Evolutionary conservation across 2,888 invertebrate genomes (phyloP), one percentile per base, ranked within the genome.

Genomic region (Branchellion lobata): DNA sequence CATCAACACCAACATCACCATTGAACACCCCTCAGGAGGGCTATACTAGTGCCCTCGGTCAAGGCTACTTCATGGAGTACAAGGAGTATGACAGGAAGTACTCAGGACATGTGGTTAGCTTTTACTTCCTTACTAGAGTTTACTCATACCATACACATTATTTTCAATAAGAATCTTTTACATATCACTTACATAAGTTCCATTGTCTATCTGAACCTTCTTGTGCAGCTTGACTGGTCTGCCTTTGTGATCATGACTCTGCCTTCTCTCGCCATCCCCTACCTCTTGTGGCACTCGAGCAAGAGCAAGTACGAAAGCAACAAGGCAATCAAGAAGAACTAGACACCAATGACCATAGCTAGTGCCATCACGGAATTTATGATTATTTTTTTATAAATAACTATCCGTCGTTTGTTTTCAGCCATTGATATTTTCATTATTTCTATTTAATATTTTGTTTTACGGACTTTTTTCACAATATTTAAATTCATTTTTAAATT

Each of bases 241-340:
- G 94, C 96, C 34, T 99, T 99, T 86, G 95, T 95, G 51, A 92
- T 98, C 79, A 96, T 99, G 95, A 94, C 96, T 34, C 90, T 96
- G 82, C 96, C 97, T 3, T 95, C 96, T 1, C 90, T 98, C 71
- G 93, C 93, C 68, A 95, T 98, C 87, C 97, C 97, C 80, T 94
- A 95, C 87, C 92, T 92, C 51, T 90, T 98, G 82, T 98, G 97
- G 96, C 95, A 92, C 89, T 92, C 93, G 34, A 96, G 96, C 85
- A 96, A 96, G 88, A 92, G 92, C 87, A 96, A 95, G 90, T 97
- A 97, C 85, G 95, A 95, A 86, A 77, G 79, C 21, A 75, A 84
- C 33, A 86, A 85, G 82, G 76, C 84, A 74, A 85, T 86, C 84
- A 86, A 85, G 81, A 85, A 84, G 83, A 85, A 73, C 82, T 86